phyloP scores from a whole-genome alignment of 2,888 invertebrate species.

The Danaus chrysippus region DNA sequence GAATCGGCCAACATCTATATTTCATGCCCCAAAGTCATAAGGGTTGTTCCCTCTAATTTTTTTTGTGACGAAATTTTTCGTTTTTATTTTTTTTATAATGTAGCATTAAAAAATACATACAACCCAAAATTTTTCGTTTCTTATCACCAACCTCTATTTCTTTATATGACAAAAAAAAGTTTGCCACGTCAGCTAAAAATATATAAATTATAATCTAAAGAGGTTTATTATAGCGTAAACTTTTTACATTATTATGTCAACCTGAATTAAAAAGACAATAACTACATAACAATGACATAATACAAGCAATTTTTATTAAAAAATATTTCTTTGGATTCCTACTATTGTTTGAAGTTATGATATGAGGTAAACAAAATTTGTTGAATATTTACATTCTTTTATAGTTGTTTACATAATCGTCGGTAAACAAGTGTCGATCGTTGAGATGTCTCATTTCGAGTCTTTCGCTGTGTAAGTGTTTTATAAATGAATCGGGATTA shows the following conservation, averaged over 20 bases:
- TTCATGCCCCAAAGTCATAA: no score
- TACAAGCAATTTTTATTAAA: conserved; percentile 5
- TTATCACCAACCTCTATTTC: no score
- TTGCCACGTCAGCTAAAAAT: no score
- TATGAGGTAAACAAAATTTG: conserved; percentile 35
- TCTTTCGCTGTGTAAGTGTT: conserved; percentile 13
- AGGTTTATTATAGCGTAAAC: not conserved
- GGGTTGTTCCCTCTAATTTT: no score
- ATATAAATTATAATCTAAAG: no score
- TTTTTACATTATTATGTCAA: conserved; percentile 9
- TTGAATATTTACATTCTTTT: conserved; percentile 37
- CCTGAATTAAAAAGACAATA: conserved; percentile 13
- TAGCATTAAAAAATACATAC: no score
- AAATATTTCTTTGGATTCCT: not conserved
- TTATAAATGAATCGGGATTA: conserved; percentile 39
- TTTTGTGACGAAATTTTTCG: no score
- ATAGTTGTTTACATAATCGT: not conserved
- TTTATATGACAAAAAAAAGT: no score
- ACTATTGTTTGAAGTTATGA: conserved; percentile 23
- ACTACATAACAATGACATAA: conserved; percentile 4
- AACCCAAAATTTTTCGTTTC: no score
- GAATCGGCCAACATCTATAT: no score
- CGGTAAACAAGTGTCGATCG: not conserved
- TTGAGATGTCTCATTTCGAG: not conserved
- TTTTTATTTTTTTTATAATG: no score